Evolutionary conservation across 2,797 vertebrate species (phyloP).

Genomic region (Naso thynnoides): DNA sequence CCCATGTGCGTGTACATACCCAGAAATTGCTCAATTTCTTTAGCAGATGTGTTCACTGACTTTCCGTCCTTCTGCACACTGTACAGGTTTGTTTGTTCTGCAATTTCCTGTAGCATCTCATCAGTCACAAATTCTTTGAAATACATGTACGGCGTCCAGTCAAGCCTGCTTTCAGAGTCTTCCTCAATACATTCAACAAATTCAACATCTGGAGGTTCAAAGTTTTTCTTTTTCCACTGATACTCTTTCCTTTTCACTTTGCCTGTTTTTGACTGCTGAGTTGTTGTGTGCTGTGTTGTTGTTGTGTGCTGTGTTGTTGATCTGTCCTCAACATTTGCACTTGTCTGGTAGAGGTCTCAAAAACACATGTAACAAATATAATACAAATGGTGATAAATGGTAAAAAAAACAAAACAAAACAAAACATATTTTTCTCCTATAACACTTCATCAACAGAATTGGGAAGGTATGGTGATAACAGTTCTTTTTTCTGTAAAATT

Average conservation of each 20-base stretch:
- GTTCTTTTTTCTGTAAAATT: neutral
- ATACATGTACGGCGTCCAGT: constrained; percentile 17
- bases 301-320: neutral
- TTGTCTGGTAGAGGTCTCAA: no score
- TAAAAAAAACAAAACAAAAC: no score
- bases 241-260: neutral
- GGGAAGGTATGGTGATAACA: no score
- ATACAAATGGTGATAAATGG: no score
- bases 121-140: constrained; percentile 10
- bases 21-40: constrained; percentile 34
- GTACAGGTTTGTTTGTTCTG: constrained; percentile 50
- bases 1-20: constrained; percentile 37
- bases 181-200: constrained; percentile 7
- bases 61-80: constrained; percentile 45
- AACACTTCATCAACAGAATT: neutral
- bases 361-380: no score
- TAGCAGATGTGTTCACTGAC: constrained; percentile 33
- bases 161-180: neutral
- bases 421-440: neutral
- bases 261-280: neutral
- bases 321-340: neutral
- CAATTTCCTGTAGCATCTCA: constrained; percentile 20
- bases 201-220: constrained; percentile 7
- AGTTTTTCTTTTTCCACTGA: neutral
- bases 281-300: neutral